Evolutionary conservation across 1,140 invertebrate species (phyloP).

Genomic region (Drepana arcuata): DNA sequence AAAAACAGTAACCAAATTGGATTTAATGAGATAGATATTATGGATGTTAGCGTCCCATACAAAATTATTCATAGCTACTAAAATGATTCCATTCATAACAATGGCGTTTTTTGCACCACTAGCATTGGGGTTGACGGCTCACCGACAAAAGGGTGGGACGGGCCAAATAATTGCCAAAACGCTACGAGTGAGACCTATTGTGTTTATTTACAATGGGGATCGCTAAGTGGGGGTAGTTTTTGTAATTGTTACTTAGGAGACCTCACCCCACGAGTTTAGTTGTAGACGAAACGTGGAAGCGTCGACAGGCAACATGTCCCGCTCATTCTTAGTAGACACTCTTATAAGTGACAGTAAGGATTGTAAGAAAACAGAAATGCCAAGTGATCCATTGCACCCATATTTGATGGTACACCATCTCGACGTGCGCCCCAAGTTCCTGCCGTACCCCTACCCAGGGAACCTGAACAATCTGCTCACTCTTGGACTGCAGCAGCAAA

Average conservation of each 20-base stretch:
- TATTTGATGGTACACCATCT: constrained; percentile 43
- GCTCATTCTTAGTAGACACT: constrained; percentile 83
- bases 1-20: constrained; percentile 58
- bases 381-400: constrained; percentile 42
- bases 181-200: constrained; percentile 65
- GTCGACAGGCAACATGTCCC: constrained; percentile 74
- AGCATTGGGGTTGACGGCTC: constrained; percentile 51
- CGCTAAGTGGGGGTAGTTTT: constrained; percentile 67
- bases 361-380: constrained; percentile 54
- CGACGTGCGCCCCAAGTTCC: constrained; percentile 63
- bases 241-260: constrained; percentile 62
- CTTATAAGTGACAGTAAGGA: constrained; percentile 77
- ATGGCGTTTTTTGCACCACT: constrained; percentile 51
- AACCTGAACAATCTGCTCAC: constrained; percentile 76
- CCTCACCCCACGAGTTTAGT: constrained; percentile 45
- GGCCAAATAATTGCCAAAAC: constrained; percentile 69
- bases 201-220: constrained; percentile 64
- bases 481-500: constrained; percentile 74
- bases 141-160: constrained; percentile 67
- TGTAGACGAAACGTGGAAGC: constrained; percentile 24
- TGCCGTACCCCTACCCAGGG: constrained; percentile 75
- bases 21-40: constrained; percentile 67
- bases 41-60: constrained; percentile 58
- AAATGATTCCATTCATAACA: constrained; percentile 62
- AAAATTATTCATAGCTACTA: constrained; percentile 70